phyloP scores from a whole-genome alignment of 1,140 invertebrate species.

The Cecropterus lyciades region DNA sequence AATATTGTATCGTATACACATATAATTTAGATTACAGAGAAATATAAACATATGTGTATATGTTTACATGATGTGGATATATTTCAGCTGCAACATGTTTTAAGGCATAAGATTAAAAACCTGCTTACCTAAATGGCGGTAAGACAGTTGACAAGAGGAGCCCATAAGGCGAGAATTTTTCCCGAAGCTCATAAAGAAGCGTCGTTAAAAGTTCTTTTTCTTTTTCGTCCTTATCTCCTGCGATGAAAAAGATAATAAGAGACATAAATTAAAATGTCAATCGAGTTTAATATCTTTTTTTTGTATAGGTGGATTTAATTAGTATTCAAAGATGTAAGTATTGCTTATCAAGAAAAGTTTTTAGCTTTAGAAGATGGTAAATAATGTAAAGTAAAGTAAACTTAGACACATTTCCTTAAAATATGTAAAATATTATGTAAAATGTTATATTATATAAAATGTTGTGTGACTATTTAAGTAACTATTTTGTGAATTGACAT shows the following conservation, averaged over 20 bases:
- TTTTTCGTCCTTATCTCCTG: conserved; percentile 77
- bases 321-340: too few species aligned
- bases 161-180: conserved; percentile 74
- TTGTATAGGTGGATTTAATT: too few species aligned
- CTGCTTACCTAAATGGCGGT: conserved; percentile 68
- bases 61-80: too few species aligned
- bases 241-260: conserved; percentile 41
- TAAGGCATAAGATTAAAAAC: neutral
- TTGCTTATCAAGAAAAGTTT: too few species aligned
- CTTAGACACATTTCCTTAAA: too few species aligned
- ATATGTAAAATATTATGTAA: too few species aligned
- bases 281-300: neutral
- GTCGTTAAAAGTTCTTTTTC: conserved; percentile 77
- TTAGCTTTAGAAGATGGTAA: too few species aligned
- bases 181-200: conserved; percentile 77
- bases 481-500: too few species aligned
- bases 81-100: neutral
- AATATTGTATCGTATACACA: neutral
- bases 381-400: too few species aligned
- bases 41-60: too few species aligned
- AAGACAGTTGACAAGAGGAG: conserved; percentile 70
- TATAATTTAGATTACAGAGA: neutral
- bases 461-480: too few species aligned
- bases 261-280: conserved; percentile 19
- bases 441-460: too few species aligned